Evolutionary conservation across 2,113 vertebrate species (phyloP).

Genomic region (Pseudopodoces humilis): DNA sequence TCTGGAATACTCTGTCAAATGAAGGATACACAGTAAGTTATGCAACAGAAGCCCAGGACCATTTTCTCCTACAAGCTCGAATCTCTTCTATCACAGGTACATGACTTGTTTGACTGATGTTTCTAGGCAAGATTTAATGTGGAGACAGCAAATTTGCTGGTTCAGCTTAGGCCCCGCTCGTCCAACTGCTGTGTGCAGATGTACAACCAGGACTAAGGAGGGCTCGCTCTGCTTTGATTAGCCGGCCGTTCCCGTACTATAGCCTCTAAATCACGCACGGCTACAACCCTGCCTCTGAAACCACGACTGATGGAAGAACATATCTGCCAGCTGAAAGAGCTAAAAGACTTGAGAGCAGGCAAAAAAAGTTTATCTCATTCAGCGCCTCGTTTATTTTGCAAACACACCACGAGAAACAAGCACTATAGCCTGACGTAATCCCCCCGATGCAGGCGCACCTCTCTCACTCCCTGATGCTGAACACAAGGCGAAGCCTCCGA

Average conservation of each 20-base stretch:
- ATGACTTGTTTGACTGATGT: neutral
- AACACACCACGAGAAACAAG: no score
- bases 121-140: neutral
- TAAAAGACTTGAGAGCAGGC: neutral
- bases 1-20: slow-evolving; percentile 7
- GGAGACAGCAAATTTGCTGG: neutral
- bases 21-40: neutral
- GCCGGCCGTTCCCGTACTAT: rapidly evolving
- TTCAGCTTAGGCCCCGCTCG: neutral
- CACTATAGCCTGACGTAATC: neutral
- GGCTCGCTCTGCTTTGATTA: rapidly evolving
- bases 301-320: rapidly evolving
- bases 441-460: rapidly evolving
- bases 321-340: neutral
- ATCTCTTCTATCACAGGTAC: neutral
- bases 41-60: neutral
- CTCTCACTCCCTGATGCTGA: rapidly evolving
- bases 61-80: neutral
- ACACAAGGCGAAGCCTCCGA: neutral
- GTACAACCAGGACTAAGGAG: neutral
- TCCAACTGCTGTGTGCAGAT: rapidly evolving
- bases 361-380: neutral
- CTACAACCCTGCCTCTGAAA: neutral
- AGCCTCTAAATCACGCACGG: neutral
- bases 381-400: neutral